Percentiles rank a stretch among this genome's conserved stretches.
phyloP scores from a whole-genome alignment of 2,888 invertebrate genomes.

The Branchipolynoe longqiensis region DNA sequence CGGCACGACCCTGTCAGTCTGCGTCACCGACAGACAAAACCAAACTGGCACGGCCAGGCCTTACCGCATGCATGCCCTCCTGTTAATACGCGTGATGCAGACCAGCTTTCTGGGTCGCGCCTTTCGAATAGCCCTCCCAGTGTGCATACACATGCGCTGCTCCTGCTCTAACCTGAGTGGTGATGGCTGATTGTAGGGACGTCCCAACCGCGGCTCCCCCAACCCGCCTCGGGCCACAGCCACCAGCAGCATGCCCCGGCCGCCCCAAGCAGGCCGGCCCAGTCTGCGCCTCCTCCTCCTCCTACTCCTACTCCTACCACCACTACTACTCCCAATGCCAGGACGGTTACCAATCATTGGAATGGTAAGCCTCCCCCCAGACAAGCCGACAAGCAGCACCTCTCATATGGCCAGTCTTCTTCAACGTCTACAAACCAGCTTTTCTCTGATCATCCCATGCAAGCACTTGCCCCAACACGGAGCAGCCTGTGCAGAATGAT shows the following conservation, averaged over 20 bases:
- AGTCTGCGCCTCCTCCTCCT: constrained; percentile 33
- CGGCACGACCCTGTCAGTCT: too few species aligned
- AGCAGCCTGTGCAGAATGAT: background rate
- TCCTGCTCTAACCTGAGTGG: too few species aligned
- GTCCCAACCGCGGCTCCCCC: constrained; percentile 52
- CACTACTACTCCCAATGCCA: constrained; percentile 37
- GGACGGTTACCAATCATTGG: constrained; percentile 52
- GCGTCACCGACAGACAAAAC: too few species aligned
- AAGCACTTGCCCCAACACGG: too few species aligned
- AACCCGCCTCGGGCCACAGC: constrained; percentile 27
- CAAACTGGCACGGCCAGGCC: too few species aligned
- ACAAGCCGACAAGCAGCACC: background rate
- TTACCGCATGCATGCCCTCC: too few species aligned
- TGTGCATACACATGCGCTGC: too few species aligned
- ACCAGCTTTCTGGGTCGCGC: too few species aligned
- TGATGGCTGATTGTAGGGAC: constrained; percentile 34
- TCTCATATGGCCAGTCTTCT: constrained; percentile 49
- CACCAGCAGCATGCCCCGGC: constrained; percentile 41
- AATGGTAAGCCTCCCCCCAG: constrained; percentile 55
- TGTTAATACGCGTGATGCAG: too few species aligned
- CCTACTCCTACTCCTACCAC: constrained; percentile 6
- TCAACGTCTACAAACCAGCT: too few species aligned
- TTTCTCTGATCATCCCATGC: too few species aligned
- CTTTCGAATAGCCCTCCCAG: too few species aligned
- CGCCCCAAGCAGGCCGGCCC: constrained; percentile 8